Evolutionary conservation across 2,797 vertebrate species (phyloP).

Genomic region (Urocyon cinereoargenteus): DNA sequence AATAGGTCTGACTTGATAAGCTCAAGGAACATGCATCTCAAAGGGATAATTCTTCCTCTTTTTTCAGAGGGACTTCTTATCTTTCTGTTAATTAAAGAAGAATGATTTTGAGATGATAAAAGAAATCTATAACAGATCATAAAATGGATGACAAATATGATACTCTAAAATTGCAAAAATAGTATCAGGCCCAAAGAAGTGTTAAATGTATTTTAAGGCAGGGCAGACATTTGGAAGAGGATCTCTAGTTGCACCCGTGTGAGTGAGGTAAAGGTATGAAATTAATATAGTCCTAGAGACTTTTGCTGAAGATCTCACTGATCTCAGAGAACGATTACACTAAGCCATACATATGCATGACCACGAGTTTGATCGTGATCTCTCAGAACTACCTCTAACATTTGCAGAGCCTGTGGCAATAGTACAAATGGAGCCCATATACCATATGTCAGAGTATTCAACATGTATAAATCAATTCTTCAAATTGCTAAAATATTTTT

Average conservation of each 20-base stretch:
- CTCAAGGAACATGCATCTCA: neutral
- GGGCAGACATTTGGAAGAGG: neutral
- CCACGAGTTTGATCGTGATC: neutral
- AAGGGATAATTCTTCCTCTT: neutral
- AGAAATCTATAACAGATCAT: neutral
- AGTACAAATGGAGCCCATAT: neutral
- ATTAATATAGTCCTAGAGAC: neutral
- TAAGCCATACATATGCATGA: neutral
- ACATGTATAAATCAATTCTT: neutral
- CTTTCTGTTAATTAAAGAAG: slow-evolving; percentile 38
- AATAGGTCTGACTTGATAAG: neutral
- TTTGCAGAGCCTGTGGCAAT: neutral
- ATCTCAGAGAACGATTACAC: neutral
- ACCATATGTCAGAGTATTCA: neutral
- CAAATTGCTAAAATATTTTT: neutral
- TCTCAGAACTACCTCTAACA: neutral
- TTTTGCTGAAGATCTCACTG: neutral
- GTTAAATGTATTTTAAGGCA: neutral
- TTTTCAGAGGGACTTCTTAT: neutral
- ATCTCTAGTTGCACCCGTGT: neutral
- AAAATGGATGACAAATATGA: neutral
- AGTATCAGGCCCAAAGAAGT: neutral
- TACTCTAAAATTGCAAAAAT: neutral
- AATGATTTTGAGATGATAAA: neutral
- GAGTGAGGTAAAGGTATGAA: neutral